Conservation (phyloP, 2,888 invertebrate genomes). For the Oasisia sp. region DNA sequence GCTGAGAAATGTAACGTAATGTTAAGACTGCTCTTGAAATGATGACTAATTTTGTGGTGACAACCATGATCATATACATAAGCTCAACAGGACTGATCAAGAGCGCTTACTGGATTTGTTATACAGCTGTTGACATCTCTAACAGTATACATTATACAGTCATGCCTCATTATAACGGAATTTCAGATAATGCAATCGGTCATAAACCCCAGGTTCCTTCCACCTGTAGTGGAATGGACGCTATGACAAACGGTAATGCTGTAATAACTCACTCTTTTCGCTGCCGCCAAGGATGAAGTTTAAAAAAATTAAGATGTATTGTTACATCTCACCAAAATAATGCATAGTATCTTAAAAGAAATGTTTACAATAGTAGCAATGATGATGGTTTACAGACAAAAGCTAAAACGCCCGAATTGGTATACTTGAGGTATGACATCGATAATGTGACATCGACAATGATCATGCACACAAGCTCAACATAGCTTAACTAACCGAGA, state of each 20-base stretch:
- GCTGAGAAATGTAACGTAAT: background rate
- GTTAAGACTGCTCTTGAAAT: background rate
- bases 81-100: constrained; percentile 18
- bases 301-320: too few species aligned
- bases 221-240: too few species aligned
- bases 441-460: background rate
- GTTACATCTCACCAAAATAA: background rate
- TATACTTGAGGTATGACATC: background rate
- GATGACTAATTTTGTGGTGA: background rate
- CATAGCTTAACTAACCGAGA: background rate
- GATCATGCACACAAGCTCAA: background rate
- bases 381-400: background rate
- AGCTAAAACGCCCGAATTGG: background rate
- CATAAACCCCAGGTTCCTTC: too few species aligned
- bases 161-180: too few species aligned
- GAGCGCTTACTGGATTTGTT: background rate
- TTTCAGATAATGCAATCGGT: too few species aligned
- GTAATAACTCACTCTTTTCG: too few species aligned
- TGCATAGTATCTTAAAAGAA: background rate
- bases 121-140: background rate
- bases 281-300: background rate
- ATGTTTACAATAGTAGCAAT: background rate
- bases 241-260: too few species aligned
- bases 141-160: too few species aligned
- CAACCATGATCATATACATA: background rate